These are phyloP conservation scores for Cydia fagiglandana DNA, from an alignment of 1,140 invertebrate genomes.

Conservation along the genomic window DNA sequence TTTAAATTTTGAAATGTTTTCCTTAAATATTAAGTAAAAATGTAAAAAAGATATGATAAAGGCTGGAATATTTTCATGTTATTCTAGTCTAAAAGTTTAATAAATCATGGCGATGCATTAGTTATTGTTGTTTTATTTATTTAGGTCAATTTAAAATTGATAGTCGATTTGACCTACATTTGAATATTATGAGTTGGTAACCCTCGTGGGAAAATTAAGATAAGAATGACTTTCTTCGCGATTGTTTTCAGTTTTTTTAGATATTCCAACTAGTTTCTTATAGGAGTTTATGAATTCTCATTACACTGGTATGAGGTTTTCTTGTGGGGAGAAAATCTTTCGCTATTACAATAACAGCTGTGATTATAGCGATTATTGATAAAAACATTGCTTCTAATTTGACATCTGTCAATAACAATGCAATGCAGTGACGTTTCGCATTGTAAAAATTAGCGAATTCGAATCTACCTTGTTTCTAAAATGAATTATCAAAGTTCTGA, in stretches of 20 bases:
- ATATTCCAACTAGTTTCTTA: conserved; percentile 46
- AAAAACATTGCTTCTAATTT: conserved; percentile 50
- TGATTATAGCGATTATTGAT: conserved; percentile 40
- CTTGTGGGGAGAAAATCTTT: conserved; percentile 2
- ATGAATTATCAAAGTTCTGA: conserved; percentile 63
- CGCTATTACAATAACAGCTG: conserved; percentile 11
- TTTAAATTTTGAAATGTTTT: conserved; percentile 15
- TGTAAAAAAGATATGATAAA: conserved; percentile 15
- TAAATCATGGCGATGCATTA: neutral
- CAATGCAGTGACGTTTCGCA: conserved; percentile 70
- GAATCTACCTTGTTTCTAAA: conserved; percentile 71
- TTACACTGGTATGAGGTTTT: conserved; percentile 38
- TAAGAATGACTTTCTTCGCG: conserved; percentile 52
- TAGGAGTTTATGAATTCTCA: conserved; percentile 44
- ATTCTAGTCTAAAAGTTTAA: conserved; percentile 18
- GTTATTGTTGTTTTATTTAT: neutral
- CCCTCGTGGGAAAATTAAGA: conserved; percentile 58
- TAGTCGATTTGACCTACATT: conserved; percentile 50
- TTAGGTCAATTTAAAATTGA: conserved; percentile 40
- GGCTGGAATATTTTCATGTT: conserved; percentile 34
- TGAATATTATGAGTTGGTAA: conserved; percentile 52
- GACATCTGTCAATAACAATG: conserved; percentile 65
- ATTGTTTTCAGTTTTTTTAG: conserved; percentile 48
- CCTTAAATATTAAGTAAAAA: conserved; percentile 14
- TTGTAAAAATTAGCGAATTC: conserved; percentile 63